A percentile compares a stretch with the other conserved stretches of the same genome.
Evolutionary conservation across 2,113 vertebrate species (phyloP).

Genomic region (Pollachius pollachius): DNA sequence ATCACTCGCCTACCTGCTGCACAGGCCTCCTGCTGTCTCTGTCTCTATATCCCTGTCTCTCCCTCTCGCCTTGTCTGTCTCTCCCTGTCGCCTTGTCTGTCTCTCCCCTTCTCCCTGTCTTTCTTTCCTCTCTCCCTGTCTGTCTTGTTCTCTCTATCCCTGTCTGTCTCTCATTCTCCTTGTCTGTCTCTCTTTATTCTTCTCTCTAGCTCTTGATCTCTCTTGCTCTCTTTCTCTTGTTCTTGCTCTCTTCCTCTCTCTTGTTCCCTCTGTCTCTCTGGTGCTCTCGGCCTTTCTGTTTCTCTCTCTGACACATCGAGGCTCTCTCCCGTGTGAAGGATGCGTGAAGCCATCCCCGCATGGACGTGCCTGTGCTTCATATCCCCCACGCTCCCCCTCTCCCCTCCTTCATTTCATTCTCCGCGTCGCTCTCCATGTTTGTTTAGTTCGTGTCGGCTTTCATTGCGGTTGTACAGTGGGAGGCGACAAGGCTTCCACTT

Average conservation of each 20-base stretch:
- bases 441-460: constrained; percentile 43
- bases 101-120: constrained; percentile 4
- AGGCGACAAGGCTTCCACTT: constrained; percentile 29
- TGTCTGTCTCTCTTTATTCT: neutral
- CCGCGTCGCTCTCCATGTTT: constrained; percentile 2
- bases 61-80: neutral
- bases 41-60: neutral
- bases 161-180: no score
- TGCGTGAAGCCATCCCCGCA: constrained; percentile 35
- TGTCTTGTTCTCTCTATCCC: no score
- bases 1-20: constrained; percentile 47
- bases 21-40: neutral
- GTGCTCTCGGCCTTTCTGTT: neutral
- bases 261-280: neutral
- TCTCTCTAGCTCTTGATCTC: neutral
- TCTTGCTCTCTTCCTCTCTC: neutral
- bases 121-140: no score
- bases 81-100: neutral
- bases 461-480: neutral
- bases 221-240: neutral
- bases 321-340: constrained; percentile 52
- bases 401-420: no score
- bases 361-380: constrained; percentile 49
- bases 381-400: constrained; percentile 8
- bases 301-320: constrained; percentile 41